A percentile compares a stretch with the other conserved stretches of the same genome.
phyloP scores from a whole-genome alignment of 2,797 vertebrate genomes.

The Masticophis lateralis region DNA sequence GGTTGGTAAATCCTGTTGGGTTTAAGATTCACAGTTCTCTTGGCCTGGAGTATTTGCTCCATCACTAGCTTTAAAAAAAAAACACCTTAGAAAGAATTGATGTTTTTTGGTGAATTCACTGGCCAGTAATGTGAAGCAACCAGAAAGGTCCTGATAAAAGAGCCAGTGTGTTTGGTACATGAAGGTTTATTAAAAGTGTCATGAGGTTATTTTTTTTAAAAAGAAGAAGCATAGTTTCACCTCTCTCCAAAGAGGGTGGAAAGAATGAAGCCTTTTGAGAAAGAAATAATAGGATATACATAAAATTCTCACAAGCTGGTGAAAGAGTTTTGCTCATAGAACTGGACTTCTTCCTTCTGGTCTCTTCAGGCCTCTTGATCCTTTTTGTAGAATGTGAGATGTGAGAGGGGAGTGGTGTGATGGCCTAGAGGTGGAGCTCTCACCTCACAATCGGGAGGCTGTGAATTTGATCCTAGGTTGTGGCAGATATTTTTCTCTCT shows the following conservation, averaged over 20 bases:
- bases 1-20: background rate
- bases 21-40: background rate
- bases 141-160: slow-evolving; percentile 30
- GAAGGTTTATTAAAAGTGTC: slow-evolving; percentile 26
- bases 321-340: background rate
- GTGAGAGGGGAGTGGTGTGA: background rate
- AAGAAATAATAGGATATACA: background rate
- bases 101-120: slow-evolving; percentile 25
- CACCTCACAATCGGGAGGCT: background rate
- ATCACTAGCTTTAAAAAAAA: background rate
- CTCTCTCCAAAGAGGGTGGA: slow-evolving; percentile 12
- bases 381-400: background rate
- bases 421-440: background rate
- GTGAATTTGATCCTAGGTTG: background rate
- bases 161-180: background rate
- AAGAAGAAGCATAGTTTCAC: slow-evolving; percentile 40
- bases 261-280: background rate
- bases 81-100: slow-evolving; percentile 15
- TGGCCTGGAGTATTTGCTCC: background rate
- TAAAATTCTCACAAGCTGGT: background rate
- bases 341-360: background rate
- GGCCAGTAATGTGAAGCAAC: background rate
- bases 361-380: background rate
- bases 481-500: background rate
- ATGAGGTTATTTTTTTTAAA: background rate